Conservation (phyloP, 1,140 invertebrate genomes). For the Araneus ventricosus region DNA sequence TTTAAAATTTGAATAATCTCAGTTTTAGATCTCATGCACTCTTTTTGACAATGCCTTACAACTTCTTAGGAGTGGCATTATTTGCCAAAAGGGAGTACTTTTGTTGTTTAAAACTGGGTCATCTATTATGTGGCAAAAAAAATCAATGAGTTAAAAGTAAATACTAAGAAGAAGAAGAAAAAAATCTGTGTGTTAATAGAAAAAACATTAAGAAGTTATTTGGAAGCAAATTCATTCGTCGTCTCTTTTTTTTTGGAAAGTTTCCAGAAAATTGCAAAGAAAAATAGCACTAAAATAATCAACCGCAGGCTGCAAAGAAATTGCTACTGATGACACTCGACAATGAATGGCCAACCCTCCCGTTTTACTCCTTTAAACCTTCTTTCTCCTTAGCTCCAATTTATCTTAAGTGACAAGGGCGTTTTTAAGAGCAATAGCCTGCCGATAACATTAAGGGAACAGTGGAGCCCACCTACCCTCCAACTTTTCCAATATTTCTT, state of each 20-base stretch:
- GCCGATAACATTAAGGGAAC: constrained; percentile 59
- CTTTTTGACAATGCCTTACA: constrained; percentile 38
- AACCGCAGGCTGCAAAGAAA: constrained; percentile 64
- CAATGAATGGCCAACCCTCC: constrained; percentile 66
- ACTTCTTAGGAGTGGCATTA: constrained; percentile 27
- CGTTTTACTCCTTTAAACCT: constrained; percentile 62
- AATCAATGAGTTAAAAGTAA: constrained; percentile 64
- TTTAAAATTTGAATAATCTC: constrained; percentile 21
- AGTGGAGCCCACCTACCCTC: background rate
- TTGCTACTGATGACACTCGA: constrained; percentile 67
- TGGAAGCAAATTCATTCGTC: constrained; percentile 71
- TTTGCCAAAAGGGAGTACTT: constrained; percentile 44
- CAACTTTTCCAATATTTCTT: constrained; percentile 52
- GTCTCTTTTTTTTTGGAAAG: constrained; percentile 39
- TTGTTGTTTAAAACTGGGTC: constrained; percentile 60
- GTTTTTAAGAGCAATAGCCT: constrained; percentile 59
- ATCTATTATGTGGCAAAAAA: constrained; percentile 52
- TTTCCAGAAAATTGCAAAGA: constrained; percentile 31
- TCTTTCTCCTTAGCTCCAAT: constrained; percentile 58
- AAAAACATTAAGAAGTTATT: constrained; percentile 73
- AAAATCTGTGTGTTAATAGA: constrained; percentile 63
- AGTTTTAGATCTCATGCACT: background rate
- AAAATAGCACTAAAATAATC: constrained; percentile 56
- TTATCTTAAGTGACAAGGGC: constrained; percentile 69
- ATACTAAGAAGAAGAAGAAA: constrained; percentile 29